These are phyloP conservation scores for Aleiodes sp. DNA, from an alignment of 1,140 invertebrate species.

Conservation along the genomic window DNA sequence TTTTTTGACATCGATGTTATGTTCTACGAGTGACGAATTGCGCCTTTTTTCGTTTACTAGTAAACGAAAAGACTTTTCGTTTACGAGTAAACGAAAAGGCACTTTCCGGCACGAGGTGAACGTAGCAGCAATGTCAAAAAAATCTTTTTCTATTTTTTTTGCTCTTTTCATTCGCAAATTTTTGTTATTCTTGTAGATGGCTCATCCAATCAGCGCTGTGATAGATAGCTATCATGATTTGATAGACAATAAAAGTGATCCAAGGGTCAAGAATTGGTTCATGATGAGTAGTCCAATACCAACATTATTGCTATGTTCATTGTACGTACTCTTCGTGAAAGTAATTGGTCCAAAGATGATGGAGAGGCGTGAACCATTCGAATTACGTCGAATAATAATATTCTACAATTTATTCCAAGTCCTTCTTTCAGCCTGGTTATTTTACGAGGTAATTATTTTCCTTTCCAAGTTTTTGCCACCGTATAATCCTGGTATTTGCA, in stretches of 20 bases:
- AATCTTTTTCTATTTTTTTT: too few species aligned
- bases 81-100: too few species aligned
- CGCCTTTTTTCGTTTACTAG: too few species aligned
- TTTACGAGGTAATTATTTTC: conserved; percentile 77
- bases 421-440: conserved; percentile 83
- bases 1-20: too few species aligned
- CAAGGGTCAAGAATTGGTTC: conserved; percentile 82
- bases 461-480: not conserved
- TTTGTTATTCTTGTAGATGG: conserved; percentile 65
- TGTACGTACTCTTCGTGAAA: conserved; percentile 82
- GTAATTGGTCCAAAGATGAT: conserved; percentile 85
- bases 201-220: conserved; percentile 55
- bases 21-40: too few species aligned
- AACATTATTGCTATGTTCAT: conserved; percentile 79
- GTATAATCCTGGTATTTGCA: not conserved
- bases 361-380: conserved; percentile 88
- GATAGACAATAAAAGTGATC: conserved; percentile 81
- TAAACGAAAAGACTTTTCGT: too few species aligned
- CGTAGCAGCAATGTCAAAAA: too few species aligned
- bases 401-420: conserved; percentile 90
- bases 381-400: conserved; percentile 82
- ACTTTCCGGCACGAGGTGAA: too few species aligned
- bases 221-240: conserved; percentile 72
- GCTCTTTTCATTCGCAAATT: too few species aligned
- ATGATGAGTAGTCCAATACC: conserved; percentile 86